These are phyloP conservation scores for Cryptoblepharus egeriae DNA, from an alignment of 2,797 vertebrate species.

Conservation along the genomic window DNA sequence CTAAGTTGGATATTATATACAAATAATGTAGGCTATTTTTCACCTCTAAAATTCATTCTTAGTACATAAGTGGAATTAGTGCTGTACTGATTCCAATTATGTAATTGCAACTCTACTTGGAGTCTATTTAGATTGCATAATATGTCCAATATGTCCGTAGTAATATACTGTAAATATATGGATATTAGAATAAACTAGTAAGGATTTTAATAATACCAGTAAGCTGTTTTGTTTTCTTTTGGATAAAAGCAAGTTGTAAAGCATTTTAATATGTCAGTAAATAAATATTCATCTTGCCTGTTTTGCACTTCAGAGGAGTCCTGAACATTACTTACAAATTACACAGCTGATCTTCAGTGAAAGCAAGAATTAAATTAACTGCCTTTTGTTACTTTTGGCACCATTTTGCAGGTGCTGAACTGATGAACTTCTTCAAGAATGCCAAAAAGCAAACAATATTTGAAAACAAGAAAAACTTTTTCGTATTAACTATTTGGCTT, in stretches of 20 bases:
- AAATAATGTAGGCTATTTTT: not conserved
- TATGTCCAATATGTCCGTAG: not conserved
- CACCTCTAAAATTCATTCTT: not conserved
- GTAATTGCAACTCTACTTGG: not conserved
- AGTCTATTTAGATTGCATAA: not conserved
- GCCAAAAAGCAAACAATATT: constrained; percentile 31
- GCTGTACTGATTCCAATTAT: not conserved
- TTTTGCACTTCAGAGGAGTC: not conserved
- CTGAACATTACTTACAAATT: not conserved
- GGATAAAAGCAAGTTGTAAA: not conserved
- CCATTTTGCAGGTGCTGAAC: not conserved
- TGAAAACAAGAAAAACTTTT: too few species aligned
- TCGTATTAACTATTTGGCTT: constrained; percentile 23
- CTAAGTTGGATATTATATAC: not conserved
- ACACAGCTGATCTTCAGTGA: not conserved
- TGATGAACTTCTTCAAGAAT: constrained; percentile 36
- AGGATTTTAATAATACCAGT: not conserved
- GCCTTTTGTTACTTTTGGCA: constrained; percentile 2
- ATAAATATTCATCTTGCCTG: not conserved
- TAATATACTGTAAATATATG: not conserved
- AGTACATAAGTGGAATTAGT: too few species aligned
- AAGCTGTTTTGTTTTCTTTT: not conserved
- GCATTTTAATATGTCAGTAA: not conserved
- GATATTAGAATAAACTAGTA: too few species aligned
- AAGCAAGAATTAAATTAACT: not conserved